Evolutionary conservation across 2,113 vertebrate species (phyloP).

Genomic region (Arizona elegans): DNA sequence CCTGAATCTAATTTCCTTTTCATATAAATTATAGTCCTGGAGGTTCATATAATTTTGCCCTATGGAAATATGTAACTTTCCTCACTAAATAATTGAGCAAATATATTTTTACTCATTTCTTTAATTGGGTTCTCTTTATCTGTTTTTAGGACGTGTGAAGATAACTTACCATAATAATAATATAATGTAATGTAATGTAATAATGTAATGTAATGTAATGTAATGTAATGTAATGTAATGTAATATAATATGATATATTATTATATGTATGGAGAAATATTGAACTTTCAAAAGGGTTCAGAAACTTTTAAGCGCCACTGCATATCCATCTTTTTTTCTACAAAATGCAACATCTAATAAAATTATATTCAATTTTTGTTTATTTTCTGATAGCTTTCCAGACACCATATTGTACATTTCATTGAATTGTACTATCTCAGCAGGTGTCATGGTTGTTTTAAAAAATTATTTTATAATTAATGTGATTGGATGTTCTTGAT

Average conservation of each 20-base stretch:
- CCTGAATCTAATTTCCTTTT: not conserved
- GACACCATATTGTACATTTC: not conserved
- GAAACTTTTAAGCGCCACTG: not conserved
- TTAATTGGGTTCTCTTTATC: not conserved
- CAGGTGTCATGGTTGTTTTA: not conserved
- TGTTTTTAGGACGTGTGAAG: no score
- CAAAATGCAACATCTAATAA: not conserved
- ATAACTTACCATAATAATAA: no score
- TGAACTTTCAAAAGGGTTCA: no score
- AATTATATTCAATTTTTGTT: not conserved
- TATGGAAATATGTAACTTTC: not conserved
- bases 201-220: no score
- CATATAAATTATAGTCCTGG: not conserved
- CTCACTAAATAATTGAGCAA: not conserved
- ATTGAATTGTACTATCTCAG: not conserved
- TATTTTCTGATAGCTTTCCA: not conserved
- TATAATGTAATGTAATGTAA: no score
- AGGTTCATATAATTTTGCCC: not conserved
- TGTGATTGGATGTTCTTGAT: slow-evolving; percentile 9
- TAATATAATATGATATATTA: no score
- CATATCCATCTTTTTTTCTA: not conserved
- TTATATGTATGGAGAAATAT: no score
- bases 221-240: no score
- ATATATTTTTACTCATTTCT: not conserved
- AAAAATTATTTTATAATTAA: not conserved